Conservation (phyloP, 2,797 vertebrate genomes). For the Leptatherina wallacei region DNA sequence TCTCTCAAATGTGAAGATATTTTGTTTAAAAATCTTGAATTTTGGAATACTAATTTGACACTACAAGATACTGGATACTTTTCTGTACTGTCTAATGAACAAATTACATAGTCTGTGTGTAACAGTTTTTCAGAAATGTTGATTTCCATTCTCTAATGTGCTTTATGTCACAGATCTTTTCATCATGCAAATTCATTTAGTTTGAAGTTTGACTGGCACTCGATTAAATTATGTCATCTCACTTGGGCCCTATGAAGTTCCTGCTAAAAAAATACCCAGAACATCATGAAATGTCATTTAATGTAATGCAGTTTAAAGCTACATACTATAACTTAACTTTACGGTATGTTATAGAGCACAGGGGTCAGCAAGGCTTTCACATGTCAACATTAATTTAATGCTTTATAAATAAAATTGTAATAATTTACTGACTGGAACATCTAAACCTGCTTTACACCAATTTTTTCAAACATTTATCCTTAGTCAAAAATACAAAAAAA, state of each 20-base stretch:
- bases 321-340: not conserved
- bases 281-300: not conserved
- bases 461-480: no score
- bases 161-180: not conserved
- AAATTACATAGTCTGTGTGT: no score
- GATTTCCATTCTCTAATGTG: not conserved
- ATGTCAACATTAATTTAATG: no score
- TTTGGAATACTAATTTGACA: not conserved
- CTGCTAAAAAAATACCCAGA: not conserved
- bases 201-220: not conserved
- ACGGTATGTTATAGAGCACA: not conserved
- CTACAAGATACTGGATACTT: not conserved
- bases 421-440: no score
- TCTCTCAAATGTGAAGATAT: no score
- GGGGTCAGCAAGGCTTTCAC: no score
- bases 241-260: not conserved
- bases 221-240: not conserved
- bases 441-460: no score
- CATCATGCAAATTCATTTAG: not conserved
- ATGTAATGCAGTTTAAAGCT: not conserved
- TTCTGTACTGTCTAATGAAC: not conserved
- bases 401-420: no score
- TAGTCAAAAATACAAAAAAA: no score
- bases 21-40: not conserved
- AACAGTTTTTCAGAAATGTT: not conserved